Evolutionary conservation across 2,113 vertebrate genomes (phyloP).

Genomic region (Sialia sialis): DNA sequence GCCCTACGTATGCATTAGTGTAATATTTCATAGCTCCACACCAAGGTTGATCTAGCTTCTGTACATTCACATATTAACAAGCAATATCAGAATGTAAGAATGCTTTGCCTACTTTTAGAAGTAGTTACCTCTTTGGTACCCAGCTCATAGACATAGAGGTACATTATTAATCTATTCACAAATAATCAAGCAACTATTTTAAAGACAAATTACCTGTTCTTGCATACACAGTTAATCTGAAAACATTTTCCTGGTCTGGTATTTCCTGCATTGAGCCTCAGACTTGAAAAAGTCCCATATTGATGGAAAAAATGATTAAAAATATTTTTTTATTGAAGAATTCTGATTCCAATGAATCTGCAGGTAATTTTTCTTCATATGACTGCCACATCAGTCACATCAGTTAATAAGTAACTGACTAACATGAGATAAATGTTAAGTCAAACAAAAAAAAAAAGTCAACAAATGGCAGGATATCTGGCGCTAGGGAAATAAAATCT

Average conservation of each 20-base stretch:
- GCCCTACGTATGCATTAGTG: background rate
- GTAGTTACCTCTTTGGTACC: background rate
- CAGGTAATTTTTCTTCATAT: background rate
- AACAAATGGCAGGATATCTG: background rate
- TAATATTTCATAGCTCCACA: background rate
- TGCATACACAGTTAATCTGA: background rate
- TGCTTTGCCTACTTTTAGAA: background rate
- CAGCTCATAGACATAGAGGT: accelerated
- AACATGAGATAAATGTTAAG: constrained; percentile 22
- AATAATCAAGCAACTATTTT: background rate
- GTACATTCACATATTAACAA: background rate
- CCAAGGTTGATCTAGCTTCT: background rate
- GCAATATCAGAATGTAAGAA: background rate
- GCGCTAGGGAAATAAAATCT: background rate
- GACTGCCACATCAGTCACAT: background rate
- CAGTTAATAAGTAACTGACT: constrained; percentile 16
- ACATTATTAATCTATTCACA: background rate
- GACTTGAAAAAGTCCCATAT: background rate
- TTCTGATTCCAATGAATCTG: background rate
- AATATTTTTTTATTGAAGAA: background rate
- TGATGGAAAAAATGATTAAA: background rate
- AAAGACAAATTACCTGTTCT: background rate
- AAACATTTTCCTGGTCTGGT: background rate
- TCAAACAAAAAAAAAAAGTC: constrained; percentile 22
- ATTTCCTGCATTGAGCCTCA: background rate